Conservation (phyloP, 2,113 vertebrate genomes). For the Platichthys stellatus region DNA sequence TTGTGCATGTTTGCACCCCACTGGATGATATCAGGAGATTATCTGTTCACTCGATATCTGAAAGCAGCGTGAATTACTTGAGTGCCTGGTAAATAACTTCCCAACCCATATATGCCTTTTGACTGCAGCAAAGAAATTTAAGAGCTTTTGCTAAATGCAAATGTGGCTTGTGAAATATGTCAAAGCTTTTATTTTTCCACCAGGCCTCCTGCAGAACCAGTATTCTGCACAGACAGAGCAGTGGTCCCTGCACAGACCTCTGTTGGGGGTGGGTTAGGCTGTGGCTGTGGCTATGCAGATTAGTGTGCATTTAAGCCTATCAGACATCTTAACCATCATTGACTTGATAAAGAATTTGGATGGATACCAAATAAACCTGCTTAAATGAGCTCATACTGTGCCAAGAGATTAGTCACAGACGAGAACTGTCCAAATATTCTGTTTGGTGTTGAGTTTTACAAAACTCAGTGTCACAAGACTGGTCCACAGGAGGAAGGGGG, state of each 20-base stretch:
- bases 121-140: not conserved
- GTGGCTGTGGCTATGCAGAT: conserved; percentile 12
- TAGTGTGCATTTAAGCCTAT: conserved; percentile 51
- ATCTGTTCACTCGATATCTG: too few species aligned
- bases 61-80: too few species aligned
- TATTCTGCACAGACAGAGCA: not conserved
- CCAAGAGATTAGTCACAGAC: not conserved
- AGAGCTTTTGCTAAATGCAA: not conserved
- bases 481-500: not conserved
- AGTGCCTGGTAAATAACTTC: not conserved
- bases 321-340: conserved; percentile 52
- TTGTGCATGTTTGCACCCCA: too few species aligned
- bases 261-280: not conserved
- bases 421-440: not conserved
- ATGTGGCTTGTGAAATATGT: not conserved
- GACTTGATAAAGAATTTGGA: conserved; percentile 32
- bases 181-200: not conserved
- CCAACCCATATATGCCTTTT: not conserved
- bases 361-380: conserved; percentile 5
- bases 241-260: not conserved
- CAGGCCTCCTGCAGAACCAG: not conserved
- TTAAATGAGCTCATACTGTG: conserved; percentile 33
- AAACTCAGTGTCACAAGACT: not conserved
- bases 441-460: not conserved
- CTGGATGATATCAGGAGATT: too few species aligned